These are phyloP conservation scores for Synergus japonicus DNA, from an alignment of 2,888 invertebrate genomes.

Conservation along the genomic window DNA sequence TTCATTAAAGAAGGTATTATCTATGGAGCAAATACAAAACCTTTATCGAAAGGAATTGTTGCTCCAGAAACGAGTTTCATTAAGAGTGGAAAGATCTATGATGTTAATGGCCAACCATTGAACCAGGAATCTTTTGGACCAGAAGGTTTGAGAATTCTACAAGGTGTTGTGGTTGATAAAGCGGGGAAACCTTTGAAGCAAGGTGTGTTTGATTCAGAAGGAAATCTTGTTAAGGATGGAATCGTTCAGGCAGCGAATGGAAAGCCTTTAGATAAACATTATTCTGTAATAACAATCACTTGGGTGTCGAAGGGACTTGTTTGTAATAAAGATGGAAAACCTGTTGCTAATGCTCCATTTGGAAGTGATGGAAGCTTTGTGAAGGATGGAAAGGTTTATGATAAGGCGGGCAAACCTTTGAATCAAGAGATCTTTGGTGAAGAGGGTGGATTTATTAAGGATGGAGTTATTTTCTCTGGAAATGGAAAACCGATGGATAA, in stretches of 20 bases:
- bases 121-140: constrained; percentile 73
- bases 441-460: constrained; percentile 67
- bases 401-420: constrained; percentile 67
- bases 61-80: constrained; percentile 68
- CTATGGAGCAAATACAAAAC: constrained; percentile 65
- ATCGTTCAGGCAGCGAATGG: constrained; percentile 65
- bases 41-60: constrained; percentile 64
- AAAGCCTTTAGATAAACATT: constrained; percentile 72
- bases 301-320: constrained; percentile 67
- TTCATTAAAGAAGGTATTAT: constrained; percentile 70
- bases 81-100: constrained; percentile 68
- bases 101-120: constrained; percentile 65
- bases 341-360: constrained; percentile 64
- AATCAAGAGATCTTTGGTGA: constrained; percentile 69
- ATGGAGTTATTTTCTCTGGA: constrained; percentile 66
- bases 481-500: constrained; percentile 73
- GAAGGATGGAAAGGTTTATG: constrained; percentile 70
- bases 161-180: constrained; percentile 70
- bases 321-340: constrained; percentile 70
- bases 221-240: constrained; percentile 71
- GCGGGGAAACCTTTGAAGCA: constrained; percentile 68
- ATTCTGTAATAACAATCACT: constrained; percentile 66
- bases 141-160: constrained; percentile 68
- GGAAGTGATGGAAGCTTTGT: constrained; percentile 68
- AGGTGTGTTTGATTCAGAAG: constrained; percentile 68